A percentile compares a stretch with the other conserved stretches of the same genome.
These are phyloP conservation scores for Hystrix cristata DNA, from an alignment of 2,113 vertebrate genomes.

Conservation along the genomic window DNA sequence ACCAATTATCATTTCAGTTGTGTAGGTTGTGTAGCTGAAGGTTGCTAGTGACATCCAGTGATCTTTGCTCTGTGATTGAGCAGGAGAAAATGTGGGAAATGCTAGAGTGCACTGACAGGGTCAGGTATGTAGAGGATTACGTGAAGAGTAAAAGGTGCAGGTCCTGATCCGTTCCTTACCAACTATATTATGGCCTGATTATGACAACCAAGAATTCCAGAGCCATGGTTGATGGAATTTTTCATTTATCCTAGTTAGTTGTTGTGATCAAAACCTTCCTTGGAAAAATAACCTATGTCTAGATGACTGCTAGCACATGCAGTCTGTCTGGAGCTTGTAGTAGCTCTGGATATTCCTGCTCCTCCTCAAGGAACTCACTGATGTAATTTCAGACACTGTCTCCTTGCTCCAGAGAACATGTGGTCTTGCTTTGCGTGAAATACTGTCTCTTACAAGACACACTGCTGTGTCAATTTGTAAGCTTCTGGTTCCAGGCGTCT, in stretches of 20 bases:
- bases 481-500: constrained; percentile 60
- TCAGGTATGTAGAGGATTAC: neutral
- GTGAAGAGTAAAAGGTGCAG: neutral
- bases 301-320: neutral
- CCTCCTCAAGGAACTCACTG: constrained; percentile 45
- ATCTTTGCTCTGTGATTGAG: neutral
- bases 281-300: constrained; percentile 38
- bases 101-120: neutral
- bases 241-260: constrained; percentile 23
- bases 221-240: neutral
- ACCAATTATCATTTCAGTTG: neutral
- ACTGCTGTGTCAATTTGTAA: constrained; percentile 46
- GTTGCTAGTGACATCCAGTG: neutral
- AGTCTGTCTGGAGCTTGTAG: constrained; percentile 4
- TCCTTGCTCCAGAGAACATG: constrained; percentile 6
- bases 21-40: neutral
- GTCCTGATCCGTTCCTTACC: neutral
- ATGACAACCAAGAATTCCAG: neutral
- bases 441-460: neutral
- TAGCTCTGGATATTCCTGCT: neutral
- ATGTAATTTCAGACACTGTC: constrained; percentile 11
- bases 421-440: neutral
- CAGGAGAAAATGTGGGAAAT: neutral
- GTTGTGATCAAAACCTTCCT: constrained; percentile 19
- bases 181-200: neutral